Percentiles rank a stretch among this genome's conserved stretches.
phyloP scores from a whole-genome alignment of 2,113 vertebrate species.

The Rallus limicola region DNA sequence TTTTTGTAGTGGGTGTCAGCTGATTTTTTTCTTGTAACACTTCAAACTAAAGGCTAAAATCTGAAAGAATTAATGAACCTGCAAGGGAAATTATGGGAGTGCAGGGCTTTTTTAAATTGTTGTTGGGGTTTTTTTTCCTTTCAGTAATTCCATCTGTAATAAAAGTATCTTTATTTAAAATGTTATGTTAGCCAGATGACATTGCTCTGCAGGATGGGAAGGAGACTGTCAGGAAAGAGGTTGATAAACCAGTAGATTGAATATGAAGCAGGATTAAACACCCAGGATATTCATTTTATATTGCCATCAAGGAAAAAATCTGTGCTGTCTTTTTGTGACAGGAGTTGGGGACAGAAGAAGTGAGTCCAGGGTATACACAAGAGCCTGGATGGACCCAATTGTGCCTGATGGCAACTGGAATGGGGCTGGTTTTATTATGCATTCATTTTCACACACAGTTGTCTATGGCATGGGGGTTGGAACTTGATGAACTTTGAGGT shows the following conservation, averaged over 20 bases:
- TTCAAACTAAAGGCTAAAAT: neutral
- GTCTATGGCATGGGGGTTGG: neutral
- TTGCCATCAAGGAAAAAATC: neutral
- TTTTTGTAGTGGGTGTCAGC: neutral
- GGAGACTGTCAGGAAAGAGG: neutral
- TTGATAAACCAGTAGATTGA: neutral
- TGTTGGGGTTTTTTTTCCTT: neutral
- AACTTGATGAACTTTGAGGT: neutral
- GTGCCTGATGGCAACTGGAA: neutral
- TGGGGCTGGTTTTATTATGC: neutral
- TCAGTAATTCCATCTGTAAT: neutral
- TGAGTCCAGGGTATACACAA: neutral
- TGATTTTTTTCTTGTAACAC: neutral
- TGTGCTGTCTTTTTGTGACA: neutral
- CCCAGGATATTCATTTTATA: neutral
- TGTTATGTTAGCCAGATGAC: neutral
- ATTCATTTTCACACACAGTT: neutral
- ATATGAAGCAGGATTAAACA: neutral
- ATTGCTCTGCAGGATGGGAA: neutral
- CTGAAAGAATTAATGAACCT: neutral
- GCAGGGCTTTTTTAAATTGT: no score
- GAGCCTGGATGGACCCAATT: neutral
- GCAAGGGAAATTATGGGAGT: neutral
- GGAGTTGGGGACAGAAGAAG: neutral
- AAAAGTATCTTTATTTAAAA: neutral